Base-by-base conservation (phyloP, 2,888 invertebrate genomes). In the Mantis religiosa region DNA sequence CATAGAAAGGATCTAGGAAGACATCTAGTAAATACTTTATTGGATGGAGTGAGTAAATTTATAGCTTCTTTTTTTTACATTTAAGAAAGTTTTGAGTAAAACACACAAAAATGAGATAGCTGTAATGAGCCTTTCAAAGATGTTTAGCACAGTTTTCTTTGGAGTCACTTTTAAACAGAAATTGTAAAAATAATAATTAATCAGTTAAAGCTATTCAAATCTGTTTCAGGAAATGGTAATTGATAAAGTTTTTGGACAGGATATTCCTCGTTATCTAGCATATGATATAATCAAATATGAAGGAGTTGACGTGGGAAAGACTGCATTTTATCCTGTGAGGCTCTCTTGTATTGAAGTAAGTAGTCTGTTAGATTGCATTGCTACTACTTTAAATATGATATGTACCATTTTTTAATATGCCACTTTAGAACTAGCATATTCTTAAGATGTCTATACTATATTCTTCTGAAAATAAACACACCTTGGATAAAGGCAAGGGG, bases 261-360 rank as follows among this genome's bases (percentile, higher is more conserved):
- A 95, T 90, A 96, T 97, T 91, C 98, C 99, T 0, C 95, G 99
- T 84, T 99, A 97, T 93, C 95, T 99, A 90, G 97, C 98, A 84
- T 99, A 99, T 92, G 99, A 99, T 92, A 96, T 99, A 88, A 95
- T 99, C 81, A 95, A 95, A 92, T 97, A 97, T 92, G 97, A 98
- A 92, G 96, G 96, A 0, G 94, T 95, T 89, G 96, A 97, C 91
- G 96, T 99, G 4, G 96, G 97, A 12, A 95, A 96, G 91, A 94
- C 95, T 91, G 94, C 96, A 41, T 99, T 99, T 93, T 95, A 94
- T 92, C 96, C 97, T 0, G 94, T 95, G 3, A 95, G 99, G 89
- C 94, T 97, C 90, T 93, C 94, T 81, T 97, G 96, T 91, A 98
- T 99, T 90, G 92, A 92, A 90, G 93, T 96, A 92, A 92, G 92